These are phyloP conservation scores for Amiota minor DNA, from an alignment of 2,888 invertebrate genomes.

Conservation along the genomic window DNA sequence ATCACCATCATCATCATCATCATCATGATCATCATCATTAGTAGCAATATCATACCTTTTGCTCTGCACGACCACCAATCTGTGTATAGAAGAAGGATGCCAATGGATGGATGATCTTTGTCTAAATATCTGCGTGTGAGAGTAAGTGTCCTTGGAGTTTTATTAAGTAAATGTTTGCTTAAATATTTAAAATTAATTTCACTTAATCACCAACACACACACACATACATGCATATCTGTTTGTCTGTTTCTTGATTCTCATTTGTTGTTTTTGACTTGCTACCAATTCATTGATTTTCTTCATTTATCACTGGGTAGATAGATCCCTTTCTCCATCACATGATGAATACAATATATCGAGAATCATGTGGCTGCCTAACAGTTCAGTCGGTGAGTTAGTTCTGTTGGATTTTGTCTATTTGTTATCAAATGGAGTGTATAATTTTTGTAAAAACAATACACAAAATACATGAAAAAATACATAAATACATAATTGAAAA, in stretches of 20 bases:
- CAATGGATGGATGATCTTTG: conserved; percentile 53
- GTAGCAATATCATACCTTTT: conserved; percentile 36
- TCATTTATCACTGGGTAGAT: not conserved
- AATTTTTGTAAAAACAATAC: no score
- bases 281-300: not conserved
- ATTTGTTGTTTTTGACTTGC: not conserved
- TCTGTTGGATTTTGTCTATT: no score
- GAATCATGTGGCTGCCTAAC: not conserved
- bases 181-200: conserved; percentile 64
- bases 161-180: conserved; percentile 60
- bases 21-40: not conserved
- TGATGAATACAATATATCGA: not conserved
- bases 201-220: conserved; percentile 40
- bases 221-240: conserved; percentile 9
- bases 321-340: not conserved
- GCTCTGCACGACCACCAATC: conserved; percentile 51
- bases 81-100: conserved; percentile 36
- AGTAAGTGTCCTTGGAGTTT: conserved; percentile 54
- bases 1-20: not conserved
- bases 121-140: conserved; percentile 38
- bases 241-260: not conserved
- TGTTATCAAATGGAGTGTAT: no score
- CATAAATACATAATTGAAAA: no score
- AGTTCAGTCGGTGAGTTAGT: no score
- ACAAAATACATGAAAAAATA: no score